Evolutionary conservation across 2,888 invertebrate species (phyloP).

Genomic region (Apamea epomidion): DNA sequence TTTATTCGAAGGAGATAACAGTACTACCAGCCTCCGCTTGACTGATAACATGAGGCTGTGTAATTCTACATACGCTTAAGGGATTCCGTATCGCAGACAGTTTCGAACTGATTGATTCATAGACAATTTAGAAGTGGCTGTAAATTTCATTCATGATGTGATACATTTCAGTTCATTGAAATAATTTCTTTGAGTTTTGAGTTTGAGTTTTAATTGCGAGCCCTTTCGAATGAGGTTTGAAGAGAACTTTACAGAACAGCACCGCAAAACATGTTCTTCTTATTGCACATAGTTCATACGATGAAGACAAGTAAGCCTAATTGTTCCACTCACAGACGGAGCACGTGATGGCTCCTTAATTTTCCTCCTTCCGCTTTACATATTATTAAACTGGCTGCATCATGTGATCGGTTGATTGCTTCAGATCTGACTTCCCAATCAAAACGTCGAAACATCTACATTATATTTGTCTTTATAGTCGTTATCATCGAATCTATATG

Average conservation of each 20-base stretch:
- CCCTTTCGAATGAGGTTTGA: background rate
- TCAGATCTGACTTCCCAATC: constrained; percentile 43
- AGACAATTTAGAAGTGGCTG: background rate
- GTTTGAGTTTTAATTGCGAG: background rate
- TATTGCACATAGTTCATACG: constrained; percentile 12
- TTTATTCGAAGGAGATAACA: constrained; percentile 23
- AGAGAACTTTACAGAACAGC: background rate
- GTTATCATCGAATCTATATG: constrained; percentile 22
- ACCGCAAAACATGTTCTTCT: background rate
- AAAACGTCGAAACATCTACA: constrained; percentile 25
- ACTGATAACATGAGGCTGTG: constrained; percentile 33
- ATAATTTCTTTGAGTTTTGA: background rate
- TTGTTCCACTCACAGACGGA: constrained; percentile 36
- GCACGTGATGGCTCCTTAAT: constrained; percentile 60
- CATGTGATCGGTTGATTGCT: constrained; percentile 60
- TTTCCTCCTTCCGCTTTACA: constrained; percentile 57
- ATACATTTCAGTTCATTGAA: background rate
- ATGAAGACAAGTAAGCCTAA: constrained; percentile 32
- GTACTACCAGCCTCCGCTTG: constrained; percentile 16
- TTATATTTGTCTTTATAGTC: constrained; percentile 8
- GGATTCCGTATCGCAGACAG: constrained; percentile 34
- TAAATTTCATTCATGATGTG: no score
- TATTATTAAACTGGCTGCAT: constrained; percentile 54
- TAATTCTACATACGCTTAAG: constrained; percentile 23
- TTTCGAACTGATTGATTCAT: background rate